Evolutionary conservation across 2,888 invertebrate species (phyloP).

Genomic region (Scrobipalpa atriplicella): DNA sequence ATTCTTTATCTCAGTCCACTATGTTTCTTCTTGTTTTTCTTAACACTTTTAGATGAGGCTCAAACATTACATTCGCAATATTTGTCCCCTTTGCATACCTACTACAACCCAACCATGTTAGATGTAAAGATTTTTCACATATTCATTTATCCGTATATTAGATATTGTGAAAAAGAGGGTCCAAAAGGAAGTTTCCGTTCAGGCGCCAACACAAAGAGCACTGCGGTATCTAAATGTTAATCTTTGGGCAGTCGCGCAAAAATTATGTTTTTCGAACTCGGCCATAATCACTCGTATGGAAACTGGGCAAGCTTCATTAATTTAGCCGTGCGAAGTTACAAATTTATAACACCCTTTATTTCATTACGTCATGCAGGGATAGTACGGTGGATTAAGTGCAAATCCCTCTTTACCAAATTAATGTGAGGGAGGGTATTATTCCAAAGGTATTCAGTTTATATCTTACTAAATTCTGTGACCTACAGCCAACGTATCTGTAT

Average conservation of each 20-base stretch:
- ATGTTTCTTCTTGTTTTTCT: too few relatives aligned
- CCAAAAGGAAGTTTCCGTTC: constrained; percentile 62
- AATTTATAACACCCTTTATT: constrained; percentile 37
- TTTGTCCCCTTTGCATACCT: background rate
- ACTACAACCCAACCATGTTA: background rate
- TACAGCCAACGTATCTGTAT: too few relatives aligned
- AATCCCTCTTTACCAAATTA: constrained; percentile 1
- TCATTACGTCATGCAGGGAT: constrained; percentile 24
- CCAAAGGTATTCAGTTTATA: background rate
- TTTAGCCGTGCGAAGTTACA: constrained; percentile 23
- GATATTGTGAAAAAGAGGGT: constrained; percentile 53
- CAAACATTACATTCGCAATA: too few relatives aligned
- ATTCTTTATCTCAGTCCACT: too few relatives aligned
- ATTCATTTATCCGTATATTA: constrained; percentile 30
- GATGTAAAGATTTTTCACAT: background rate
- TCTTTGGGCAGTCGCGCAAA: constrained; percentile 81
- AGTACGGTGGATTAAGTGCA: background rate
- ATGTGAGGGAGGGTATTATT: background rate
- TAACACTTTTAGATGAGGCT: too few relatives aligned
- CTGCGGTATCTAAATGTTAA: constrained; percentile 79
- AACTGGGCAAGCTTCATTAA: constrained; percentile 45
- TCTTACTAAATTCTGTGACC: too few relatives aligned
- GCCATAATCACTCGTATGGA: constrained; percentile 62
- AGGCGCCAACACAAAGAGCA: constrained; percentile 57
- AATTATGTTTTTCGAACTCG: constrained; percentile 81